Base-by-base conservation (phyloP, 2,797 vertebrate species). In the Rhinichthys osculus region DNA sequence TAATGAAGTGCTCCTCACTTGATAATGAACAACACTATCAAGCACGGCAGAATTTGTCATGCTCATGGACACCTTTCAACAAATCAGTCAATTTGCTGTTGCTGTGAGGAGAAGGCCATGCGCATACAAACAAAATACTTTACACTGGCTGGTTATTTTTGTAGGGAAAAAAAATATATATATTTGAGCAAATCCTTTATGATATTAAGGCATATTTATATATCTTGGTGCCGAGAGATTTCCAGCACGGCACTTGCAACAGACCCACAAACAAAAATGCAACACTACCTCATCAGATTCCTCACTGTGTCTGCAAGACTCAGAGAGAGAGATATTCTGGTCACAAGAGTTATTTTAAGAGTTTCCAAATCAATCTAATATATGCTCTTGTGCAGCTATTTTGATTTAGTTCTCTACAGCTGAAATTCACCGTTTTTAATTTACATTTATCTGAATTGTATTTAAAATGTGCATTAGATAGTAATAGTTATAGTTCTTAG, bases 261-360 rank as follows among this genome's bases (percentile, higher is more conserved):
- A 92, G 91, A 92, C 82, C 87, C 83, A 92, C 92, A 92, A 94
- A 92, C 88, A 93, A 89, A 94, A 95, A 95, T 94, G 91, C 94
- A 94, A 92, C 93, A 95, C 94, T 91, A 91, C 90, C 89, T 87
- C 92, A 92, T 93, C 88, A 94, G 90, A 96, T 95, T 95, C 94
- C 94, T 93, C 94, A 94, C 92, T 87, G 87, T 82, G 54, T 89
- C 89, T 92, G 91, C 89, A 92, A 87, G 85, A 91, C 81, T 84
- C 83, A 87, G 89, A 59, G 73, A 78, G 88, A 77, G 88, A 80
- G 77, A 54, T 78, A 74, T 87, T 89, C 82, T 85, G 70, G 72
- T 81, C 87, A 87, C 69, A 62, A 78, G 77, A 33, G 66, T 82
- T 88, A 81, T 86, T 86, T 86, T 87, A 79, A 62, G 82, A 33